Base-by-base conservation (phyloP, 2,113 vertebrate species). In the Cranoglanis bouderius region DNA sequence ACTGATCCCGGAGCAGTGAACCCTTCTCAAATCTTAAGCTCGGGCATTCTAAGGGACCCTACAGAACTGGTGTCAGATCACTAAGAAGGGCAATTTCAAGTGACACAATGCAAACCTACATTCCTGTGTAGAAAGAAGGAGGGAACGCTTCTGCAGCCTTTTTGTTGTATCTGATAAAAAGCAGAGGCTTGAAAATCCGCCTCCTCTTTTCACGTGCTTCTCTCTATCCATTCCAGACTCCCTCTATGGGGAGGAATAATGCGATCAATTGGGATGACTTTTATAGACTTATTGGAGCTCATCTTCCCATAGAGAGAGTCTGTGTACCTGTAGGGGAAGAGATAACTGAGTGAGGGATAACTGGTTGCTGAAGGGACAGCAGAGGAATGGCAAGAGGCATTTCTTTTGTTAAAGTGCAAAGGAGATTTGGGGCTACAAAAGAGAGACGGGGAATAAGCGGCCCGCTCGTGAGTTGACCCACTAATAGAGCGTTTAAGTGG, bases 231-330 rank as follows among this genome's bases (percentile, higher is more conserved):
- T 96, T 94, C 65, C 65, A 84, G 92, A 92, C 91, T 59, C 89
- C 90, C 95, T 94, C 96, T 97, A 96, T 96, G 96, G 96, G 96
- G 96, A 96, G 96, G 97, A 97, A 97, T 96, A 97, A 98, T 96
- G 96, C 95, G 96, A 96, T 98, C 96, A 98, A 97, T 97, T 95
- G 96, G 96, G 95, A 94, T 97, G 97, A 99, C 97, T 98, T 99
- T 99, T 99, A 99, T 99, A 98, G 98, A 98, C 98, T 98, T 97
- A 95, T 97, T 97, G 94, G 94, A 98, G 97, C 97, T 98, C 97
- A 98, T 99, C 97, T 98, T 97, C 96, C 96, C 96, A 97, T 97
- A 97, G 89, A 87, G 75, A 85, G 80, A 67, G 61, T 38, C 49
- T 81, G 81, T 51, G 63, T 85, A 89, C 83, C 88, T 88, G 89